Evolutionary conservation across 37 sponge, comb jelly and placozoan species (phyloP).

Genomic region (Axinella damicornis): DNA sequence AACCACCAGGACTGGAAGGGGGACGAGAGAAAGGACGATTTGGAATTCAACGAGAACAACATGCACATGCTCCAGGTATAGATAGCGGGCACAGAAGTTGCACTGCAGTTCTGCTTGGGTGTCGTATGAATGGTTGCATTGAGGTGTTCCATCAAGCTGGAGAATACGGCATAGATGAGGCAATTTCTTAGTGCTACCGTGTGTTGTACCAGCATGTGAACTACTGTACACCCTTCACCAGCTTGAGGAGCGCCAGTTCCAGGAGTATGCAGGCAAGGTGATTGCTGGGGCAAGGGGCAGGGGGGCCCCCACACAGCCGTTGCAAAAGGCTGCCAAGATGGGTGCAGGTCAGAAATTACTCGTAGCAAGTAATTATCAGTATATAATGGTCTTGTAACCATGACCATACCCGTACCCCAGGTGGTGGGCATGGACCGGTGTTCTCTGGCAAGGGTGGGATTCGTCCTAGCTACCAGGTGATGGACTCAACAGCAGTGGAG

Average conservation of each 20-base stretch:
- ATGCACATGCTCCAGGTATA: background rate
- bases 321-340: slow-evolving; percentile 34
- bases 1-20: background rate
- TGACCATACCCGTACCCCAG: background rate
- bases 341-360: slow-evolving; percentile 40
- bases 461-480: slow-evolving; percentile 77
- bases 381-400: too few relatives aligned
- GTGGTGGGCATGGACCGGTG: slow-evolving; percentile 82
- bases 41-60: background rate
- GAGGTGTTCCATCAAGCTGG: too few relatives aligned
- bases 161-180: too few relatives aligned
- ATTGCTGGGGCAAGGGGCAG: slow-evolving; percentile 58
- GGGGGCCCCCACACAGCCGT: slow-evolving; percentile 32
- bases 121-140: too few relatives aligned
- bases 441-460: slow-evolving; percentile 52
- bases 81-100: too few relatives aligned
- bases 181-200: too few relatives aligned
- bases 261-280: slow-evolving; percentile 68
- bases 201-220: too few relatives aligned
- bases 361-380: too few relatives aligned
- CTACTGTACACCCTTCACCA: too few relatives aligned
- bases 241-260: slow-evolving; percentile 84
- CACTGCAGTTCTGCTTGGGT: too few relatives aligned
- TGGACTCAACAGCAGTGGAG: slow-evolving; percentile 65
- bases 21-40: background rate